Evolutionary conservation across 30 jellyfish, hydroid and myxozoan genomes (phyloP).

Genomic region (Aurelia aurita complex sp. Pacific): DNA sequence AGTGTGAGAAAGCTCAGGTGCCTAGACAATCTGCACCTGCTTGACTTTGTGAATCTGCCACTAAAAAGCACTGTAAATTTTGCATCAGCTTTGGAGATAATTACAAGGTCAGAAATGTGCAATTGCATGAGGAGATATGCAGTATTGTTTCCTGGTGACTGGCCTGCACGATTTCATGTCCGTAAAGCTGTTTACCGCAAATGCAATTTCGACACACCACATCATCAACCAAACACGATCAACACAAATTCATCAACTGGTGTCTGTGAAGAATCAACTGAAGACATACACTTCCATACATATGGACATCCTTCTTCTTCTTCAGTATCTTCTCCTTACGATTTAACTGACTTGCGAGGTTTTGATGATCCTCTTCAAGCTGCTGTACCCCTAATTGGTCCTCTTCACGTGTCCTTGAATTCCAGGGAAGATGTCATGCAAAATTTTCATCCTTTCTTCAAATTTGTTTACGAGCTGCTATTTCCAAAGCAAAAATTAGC

Average conservation of each 20-base stretch:
- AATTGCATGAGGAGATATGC: neutral
- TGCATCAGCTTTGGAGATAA: neutral
- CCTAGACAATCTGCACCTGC: constrained; percentile 4
- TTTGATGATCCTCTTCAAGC: neutral
- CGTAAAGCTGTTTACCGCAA: neutral
- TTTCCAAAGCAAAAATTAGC: neutral
- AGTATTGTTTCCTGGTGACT: neutral
- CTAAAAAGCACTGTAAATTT: neutral
- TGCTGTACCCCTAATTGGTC: neutral
- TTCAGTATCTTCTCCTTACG: neutral
- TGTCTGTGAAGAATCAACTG: neutral
- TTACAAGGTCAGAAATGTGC: neutral
- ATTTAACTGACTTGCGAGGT: neutral
- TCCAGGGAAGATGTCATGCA: constrained; percentile 7
- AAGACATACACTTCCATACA: neutral
- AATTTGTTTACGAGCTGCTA: neutral
- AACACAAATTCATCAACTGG: neutral
- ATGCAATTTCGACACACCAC: neutral
- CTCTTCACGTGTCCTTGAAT: neutral
- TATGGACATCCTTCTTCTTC: constrained; percentile 6
- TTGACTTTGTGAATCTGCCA: neutral
- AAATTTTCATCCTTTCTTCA: constrained; percentile 4
- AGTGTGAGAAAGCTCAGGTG: neutral
- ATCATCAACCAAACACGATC: neutral
- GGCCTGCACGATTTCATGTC: neutral